These are phyloP conservation scores for Macropodus opercularis DNA, from an alignment of 2,797 vertebrate genomes.

Conservation along the genomic window DNA sequence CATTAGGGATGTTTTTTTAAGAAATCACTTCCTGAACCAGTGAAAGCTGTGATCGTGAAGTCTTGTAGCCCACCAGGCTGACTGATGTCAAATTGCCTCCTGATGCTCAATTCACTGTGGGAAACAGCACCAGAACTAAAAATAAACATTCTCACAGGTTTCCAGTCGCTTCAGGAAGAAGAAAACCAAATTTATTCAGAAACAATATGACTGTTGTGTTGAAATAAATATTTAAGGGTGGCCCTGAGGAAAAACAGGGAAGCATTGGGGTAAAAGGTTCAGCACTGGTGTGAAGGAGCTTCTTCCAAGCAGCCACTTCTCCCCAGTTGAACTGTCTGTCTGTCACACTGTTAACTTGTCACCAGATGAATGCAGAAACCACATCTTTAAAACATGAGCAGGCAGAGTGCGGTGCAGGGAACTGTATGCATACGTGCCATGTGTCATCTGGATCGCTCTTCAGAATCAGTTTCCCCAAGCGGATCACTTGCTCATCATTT, in stretches of 20 bases:
- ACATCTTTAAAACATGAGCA: slow-evolving; percentile 77
- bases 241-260: slow-evolving; percentile 32
- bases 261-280: slow-evolving; percentile 34
- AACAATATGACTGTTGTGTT: slow-evolving; percentile 41
- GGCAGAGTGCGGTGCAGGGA: slow-evolving; percentile 25
- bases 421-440: slow-evolving; percentile 12
- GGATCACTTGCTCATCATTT: slow-evolving; percentile 44
- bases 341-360: slow-evolving; percentile 70
- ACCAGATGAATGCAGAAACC: slow-evolving; percentile 61
- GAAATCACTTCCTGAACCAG: slow-evolving; percentile 37
- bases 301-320: slow-evolving; percentile 47
- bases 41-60: slow-evolving; percentile 32
- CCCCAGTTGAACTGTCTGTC: slow-evolving; percentile 63
- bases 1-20: slow-evolving; percentile 38
- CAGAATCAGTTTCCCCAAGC: slow-evolving; percentile 42
- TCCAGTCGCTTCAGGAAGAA: slow-evolving; percentile 4
- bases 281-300: slow-evolving; percentile 42
- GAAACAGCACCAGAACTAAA: slow-evolving; percentile 34
- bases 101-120: slow-evolving; percentile 34
- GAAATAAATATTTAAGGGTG: slow-evolving; percentile 58
- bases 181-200: slow-evolving; percentile 43
- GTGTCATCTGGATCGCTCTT: slow-evolving; percentile 53
- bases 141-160: slow-evolving; percentile 55
- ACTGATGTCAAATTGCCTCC: slow-evolving; percentile 56
- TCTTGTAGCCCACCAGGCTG: slow-evolving; percentile 29